Evolutionary conservation across 2,888 invertebrate genomes (phyloP).

Genomic region (Eledona agricola): DNA sequence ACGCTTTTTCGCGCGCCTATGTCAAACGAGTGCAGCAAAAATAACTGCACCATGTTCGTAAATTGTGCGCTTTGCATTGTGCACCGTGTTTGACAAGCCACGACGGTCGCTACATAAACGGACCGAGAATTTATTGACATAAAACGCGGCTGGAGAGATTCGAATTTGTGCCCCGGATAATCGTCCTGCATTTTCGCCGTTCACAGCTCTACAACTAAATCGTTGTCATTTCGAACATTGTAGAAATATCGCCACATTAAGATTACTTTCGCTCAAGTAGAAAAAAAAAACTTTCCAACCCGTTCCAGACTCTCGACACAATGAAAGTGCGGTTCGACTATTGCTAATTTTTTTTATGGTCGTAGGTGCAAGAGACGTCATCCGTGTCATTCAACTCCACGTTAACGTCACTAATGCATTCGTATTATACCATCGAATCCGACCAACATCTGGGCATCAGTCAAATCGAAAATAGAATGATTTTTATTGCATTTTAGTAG

Average conservation of each 20-base stretch:
- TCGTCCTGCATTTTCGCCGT: too few relatives aligned
- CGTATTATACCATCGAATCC: constrained; percentile 22
- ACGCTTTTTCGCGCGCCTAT: constrained; percentile 3
- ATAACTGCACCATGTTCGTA: constrained; percentile 4
- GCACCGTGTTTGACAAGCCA: not conserved
- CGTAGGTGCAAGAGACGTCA: constrained; percentile 1
- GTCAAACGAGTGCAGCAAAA: constrained; percentile 9
- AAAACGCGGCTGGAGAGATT: too few relatives aligned
- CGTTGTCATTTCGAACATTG: too few relatives aligned
- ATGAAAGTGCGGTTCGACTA: constrained; percentile 7
- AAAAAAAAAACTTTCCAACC: constrained; percentile 15
- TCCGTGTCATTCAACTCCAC: constrained; percentile 22
- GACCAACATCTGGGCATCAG: constrained; percentile 33
- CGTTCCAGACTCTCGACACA: not conserved
- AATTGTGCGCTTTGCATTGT: not conserved
- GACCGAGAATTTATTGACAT: too few relatives aligned
- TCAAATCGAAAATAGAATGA: constrained; percentile 36
- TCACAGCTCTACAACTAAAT: too few relatives aligned
- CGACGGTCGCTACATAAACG: too few relatives aligned
- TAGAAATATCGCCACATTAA: constrained; percentile 14
- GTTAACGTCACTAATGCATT: constrained; percentile 24
- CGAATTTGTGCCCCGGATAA: too few relatives aligned
- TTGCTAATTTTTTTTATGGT: constrained; percentile 12
- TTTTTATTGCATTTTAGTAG: constrained; percentile 36
- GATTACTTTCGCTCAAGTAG: constrained; percentile 20